These are phyloP conservation scores for Trichogramma pretiosum DNA, from an alignment of 1,140 invertebrate genomes.

Conservation along the genomic window DNA sequence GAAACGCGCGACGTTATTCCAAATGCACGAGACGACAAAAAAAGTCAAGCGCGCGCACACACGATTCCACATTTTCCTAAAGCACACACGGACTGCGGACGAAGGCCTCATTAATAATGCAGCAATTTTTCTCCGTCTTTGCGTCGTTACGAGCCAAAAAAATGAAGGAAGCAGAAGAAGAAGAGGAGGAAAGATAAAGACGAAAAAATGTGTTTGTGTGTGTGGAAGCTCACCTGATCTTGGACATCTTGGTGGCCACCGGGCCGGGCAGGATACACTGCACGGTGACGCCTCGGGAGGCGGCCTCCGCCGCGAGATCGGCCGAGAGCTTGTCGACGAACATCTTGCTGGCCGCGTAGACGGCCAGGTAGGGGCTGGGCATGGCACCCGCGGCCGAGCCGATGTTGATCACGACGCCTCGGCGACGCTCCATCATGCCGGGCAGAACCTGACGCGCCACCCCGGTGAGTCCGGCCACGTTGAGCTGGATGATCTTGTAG, in stretches of 20 bases:
- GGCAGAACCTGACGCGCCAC: conserved; percentile 73
- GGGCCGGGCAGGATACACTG: conserved; percentile 82
- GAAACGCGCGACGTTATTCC: too few relatives aligned
- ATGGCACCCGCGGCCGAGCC: conserved; percentile 74
- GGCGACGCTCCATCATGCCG: conserved; percentile 73
- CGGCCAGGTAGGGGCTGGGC: conserved; percentile 73
- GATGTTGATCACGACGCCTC: conserved; percentile 87
- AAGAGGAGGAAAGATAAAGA: too few relatives aligned
- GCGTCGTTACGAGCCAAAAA: too few relatives aligned
- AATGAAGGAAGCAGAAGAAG: too few relatives aligned
- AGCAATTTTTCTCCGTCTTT: too few relatives aligned
- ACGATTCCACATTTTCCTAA: too few relatives aligned
- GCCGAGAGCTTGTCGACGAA: conserved; percentile 79
- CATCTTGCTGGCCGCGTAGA: conserved; percentile 86
- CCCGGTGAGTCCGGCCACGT: conserved; percentile 53
- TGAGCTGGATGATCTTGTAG: conserved; percentile 45
- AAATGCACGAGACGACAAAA: too few relatives aligned
- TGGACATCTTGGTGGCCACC: conserved; percentile 90
- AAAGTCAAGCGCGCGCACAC: too few relatives aligned
- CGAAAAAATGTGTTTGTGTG: too few relatives aligned
- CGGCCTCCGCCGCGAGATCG: conserved; percentile 72
- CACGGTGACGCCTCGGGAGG: conserved; percentile 65
- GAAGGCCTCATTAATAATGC: too few relatives aligned
- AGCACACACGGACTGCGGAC: too few relatives aligned
- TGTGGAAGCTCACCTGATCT: conserved; percentile 60